These are phyloP conservation scores for Centropyge bicolor DNA, from an alignment of 2,797 vertebrate species.

Conservation along the genomic window DNA sequence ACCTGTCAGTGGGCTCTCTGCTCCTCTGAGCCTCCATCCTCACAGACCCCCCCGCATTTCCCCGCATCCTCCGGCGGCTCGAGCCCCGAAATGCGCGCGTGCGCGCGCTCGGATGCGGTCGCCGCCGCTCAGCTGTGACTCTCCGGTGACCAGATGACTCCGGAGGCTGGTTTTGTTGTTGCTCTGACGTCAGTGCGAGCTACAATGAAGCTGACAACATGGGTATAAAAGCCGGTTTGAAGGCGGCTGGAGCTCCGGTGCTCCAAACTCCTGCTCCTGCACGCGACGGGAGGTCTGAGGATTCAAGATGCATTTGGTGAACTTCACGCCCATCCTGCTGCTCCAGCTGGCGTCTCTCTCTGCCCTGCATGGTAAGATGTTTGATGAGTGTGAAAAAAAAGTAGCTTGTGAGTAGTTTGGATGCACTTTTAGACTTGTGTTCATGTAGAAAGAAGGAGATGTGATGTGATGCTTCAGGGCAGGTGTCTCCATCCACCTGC, in stretches of 20 bases:
- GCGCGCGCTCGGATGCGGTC: slow-evolving; percentile 44
- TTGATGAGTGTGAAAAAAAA: background rate
- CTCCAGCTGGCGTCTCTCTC: slow-evolving; percentile 57
- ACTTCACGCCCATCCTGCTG: slow-evolving; percentile 35
- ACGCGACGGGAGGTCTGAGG: slow-evolving; percentile 10
- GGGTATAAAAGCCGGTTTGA: slow-evolving; percentile 81
- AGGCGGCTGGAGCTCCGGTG: slow-evolving; percentile 26
- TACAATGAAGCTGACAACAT: slow-evolving; percentile 65
- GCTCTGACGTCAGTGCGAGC: slow-evolving; percentile 82
- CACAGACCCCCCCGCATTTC: background rate
- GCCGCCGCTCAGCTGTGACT: slow-evolving; percentile 58
- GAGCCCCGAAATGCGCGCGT: slow-evolving; percentile 37
- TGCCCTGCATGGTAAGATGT: slow-evolving; percentile 70
- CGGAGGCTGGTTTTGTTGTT: slow-evolving; percentile 74
- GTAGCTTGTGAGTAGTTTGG: background rate
- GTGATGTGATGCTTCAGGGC: slow-evolving; percentile 27
- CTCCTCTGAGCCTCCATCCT: background rate
- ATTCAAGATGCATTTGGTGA: slow-evolving; percentile 58
- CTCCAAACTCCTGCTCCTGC: slow-evolving; percentile 40
- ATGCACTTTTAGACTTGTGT: background rate
- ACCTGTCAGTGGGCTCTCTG: background rate
- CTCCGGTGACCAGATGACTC: slow-evolving; percentile 58
- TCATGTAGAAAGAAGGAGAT: background rate
- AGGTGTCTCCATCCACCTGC: slow-evolving; percentile 51
- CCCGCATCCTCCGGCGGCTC: slow-evolving; percentile 19